Evolutionary conservation across 2,888 invertebrate species (phyloP), one percentile per base, ranked within the genome.

Genomic region (Drosophila pseudotakahashii): DNA sequence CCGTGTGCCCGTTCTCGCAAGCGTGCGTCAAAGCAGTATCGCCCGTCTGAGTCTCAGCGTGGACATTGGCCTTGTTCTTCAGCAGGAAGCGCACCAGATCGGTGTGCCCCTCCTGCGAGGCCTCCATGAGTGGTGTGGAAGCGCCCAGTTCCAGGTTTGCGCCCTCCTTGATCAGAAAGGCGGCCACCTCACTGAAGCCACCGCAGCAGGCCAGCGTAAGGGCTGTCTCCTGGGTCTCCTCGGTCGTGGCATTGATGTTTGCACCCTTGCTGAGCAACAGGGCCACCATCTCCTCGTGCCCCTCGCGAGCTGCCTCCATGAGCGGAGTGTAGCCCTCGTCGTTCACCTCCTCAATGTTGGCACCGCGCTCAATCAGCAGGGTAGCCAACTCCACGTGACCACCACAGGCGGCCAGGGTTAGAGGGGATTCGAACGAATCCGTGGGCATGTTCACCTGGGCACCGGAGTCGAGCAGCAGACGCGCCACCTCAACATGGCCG

Each of bases 321-420:
- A 99, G 93, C 19, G 99, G 99, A 36, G 99, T 99, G 93, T 99
- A 99, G 30, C 99, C 99, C 93, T 99, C 99, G 92, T 99, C 99
- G 93, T 99, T 99, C 66, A 98, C 98, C 93, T 99, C 99, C 93
- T 99, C 99, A 89, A 99, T 97, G 93, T 98, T 98, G 68, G 99
- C 99, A 75, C 99, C 99, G 66, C 98, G 94, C 91, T 99, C 99
- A 78, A 99, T 96, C 73, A 99, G 93, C 85, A 99, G 93, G 94
- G 98, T 96, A 5, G 99, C 99, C 87, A 99, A 93, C 91, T 99
- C 99, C 57, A 98, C 98, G 92, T 99, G 99, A 9, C 99, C 99
- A 70, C 99, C 99, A 93, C 99, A 99, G 50, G 99, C 99, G 57
- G 99, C 99, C 81, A 99, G 93, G 34, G 99, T 99, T 79, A 99